phyloP scores from a whole-genome alignment of 2,888 invertebrate genomes.

The Brachylomia viminalis region DNA sequence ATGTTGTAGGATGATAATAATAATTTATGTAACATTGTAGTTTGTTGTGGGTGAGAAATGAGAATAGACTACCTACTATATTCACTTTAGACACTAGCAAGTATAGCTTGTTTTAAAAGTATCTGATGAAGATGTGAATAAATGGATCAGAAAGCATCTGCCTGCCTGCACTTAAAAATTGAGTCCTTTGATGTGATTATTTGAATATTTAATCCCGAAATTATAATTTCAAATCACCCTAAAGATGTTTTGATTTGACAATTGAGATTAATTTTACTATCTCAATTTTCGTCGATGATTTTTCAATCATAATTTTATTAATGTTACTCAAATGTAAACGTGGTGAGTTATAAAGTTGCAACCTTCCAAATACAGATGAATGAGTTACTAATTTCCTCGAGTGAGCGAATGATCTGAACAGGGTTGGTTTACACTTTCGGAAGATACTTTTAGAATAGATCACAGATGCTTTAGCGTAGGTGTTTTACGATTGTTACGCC shows the following conservation, averaged over 20 bases:
- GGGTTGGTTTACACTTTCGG: background rate
- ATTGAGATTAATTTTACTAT: background rate
- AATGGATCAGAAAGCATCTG: background rate
- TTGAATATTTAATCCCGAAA: background rate
- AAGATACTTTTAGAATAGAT: background rate
- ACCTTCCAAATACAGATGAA: background rate
- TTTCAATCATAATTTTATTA: background rate
- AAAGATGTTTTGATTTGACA: background rate
- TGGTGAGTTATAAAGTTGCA: background rate
- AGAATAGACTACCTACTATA: background rate
- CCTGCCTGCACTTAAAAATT: background rate
- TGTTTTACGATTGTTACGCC: background rate
- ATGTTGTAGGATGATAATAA: background rate
- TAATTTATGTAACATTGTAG: slow-evolving; percentile 7
- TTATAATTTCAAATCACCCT: background rate
- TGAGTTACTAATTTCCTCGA: background rate
- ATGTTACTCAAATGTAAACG: background rate
- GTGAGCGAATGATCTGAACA: background rate
- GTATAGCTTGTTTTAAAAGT: no score
- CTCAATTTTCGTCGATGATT: background rate
- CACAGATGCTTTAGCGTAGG: no score
- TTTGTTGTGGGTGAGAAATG: background rate
- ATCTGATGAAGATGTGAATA: background rate
- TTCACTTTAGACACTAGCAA: background rate
- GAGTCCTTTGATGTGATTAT: background rate